Base-by-base conservation (phyloP, 2,113 vertebrate genomes). In the Dunckerocampus dactyliophorus region DNA sequence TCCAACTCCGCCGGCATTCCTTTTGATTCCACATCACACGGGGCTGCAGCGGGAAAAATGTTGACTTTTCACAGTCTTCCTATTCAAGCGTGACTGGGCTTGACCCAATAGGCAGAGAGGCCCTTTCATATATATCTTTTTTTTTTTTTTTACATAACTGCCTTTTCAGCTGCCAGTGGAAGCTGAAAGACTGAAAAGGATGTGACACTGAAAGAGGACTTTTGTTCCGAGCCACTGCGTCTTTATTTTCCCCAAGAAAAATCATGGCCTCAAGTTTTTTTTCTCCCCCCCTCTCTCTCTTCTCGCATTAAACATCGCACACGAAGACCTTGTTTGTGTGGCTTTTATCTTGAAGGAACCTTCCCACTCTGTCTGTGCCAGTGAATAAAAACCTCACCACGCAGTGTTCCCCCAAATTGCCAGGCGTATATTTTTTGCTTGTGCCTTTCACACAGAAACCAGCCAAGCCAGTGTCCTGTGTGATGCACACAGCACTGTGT, bases 61-160 rank as follows among this genome's bases (percentile, higher is more conserved):
- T 85, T 84, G 80, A 83, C 82, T 87, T 85, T 87, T 84, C 80
- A 76, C 76, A 82, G 76, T 79, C 59, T 2, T 65, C 80, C 70
- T 58, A 52, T 80, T 79, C 76, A 86, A 72, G 65, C 81, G 7
- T 73, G 69, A 74, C 73, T 71, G 67, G 24, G 62, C 63, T 47
- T 74, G 71, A 82, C 84, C 76, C 76, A 71, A 68, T 67, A 68
- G 74, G 67, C 65, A 48, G 50, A 46, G 47, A 47, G 48, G 67
- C 66, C 74, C 70, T 47, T 74, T 77, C 62, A 64, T 74, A 39
- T 37, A 20, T 47, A 13, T 13, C 1, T 15, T 28, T 48, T 51
- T 48, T 59, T 66, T 63, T 42, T 47, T 48, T 57, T 81, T 74
- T 81, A 69, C 67, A 42, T 74, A 79, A 82, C 61, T 5, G 21